phyloP scores from a whole-genome alignment of 2,888 invertebrate genomes.

The Philopedon plagiatum region DNA sequence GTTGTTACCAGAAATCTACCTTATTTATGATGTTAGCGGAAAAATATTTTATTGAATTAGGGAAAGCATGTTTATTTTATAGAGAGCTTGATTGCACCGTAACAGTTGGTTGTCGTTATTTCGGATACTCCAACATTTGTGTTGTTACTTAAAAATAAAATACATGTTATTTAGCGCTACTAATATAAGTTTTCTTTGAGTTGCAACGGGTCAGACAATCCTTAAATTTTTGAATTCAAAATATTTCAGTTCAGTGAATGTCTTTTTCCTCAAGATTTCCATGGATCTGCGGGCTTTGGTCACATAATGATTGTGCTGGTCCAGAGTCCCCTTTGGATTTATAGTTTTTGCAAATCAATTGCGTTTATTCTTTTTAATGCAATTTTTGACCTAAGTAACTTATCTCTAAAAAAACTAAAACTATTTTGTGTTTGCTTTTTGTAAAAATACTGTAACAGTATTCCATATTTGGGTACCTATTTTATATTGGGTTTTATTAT shows the following conservation, averaged over 20 bases:
- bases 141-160: background rate
- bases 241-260: background rate
- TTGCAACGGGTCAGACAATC: background rate
- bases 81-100: constrained; percentile 15
- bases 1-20: constrained; percentile 48
- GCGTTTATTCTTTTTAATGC: no score
- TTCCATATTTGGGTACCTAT: no score
- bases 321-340: no score
- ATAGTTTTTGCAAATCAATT: no score
- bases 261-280: no score
- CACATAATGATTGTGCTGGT: no score
- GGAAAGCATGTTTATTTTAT: constrained; percentile 45
- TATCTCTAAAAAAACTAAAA: no score
- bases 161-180: background rate
- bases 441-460: no score
- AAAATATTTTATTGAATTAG: constrained; percentile 42
- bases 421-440: no score
- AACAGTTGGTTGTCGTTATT: constrained; percentile 9
- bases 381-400: no score
- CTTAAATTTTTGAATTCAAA: background rate
- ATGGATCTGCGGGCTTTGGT: no score
- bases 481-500: no score
- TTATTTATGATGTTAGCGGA: constrained; percentile 48
- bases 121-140: background rate
- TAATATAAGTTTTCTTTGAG: background rate